phyloP scores from a whole-genome alignment of 2,113 vertebrate genomes.

The Saiga tatarica region DNA sequence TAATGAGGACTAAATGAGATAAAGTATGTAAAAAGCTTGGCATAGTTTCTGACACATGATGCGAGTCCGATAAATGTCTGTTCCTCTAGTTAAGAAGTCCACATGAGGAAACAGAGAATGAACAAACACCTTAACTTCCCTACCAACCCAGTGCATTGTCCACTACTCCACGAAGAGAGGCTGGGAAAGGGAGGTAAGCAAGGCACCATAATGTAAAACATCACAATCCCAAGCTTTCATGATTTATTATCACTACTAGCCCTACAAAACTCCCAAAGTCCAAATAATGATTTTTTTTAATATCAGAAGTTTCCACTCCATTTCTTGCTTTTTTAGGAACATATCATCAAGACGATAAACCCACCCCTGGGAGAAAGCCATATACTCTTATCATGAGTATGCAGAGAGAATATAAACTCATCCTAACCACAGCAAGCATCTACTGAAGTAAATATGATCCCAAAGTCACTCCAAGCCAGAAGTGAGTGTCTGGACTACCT shows the following conservation, averaged over 20 bases:
- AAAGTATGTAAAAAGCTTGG: not conserved
- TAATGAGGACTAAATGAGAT: not conserved
- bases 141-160: not conserved
- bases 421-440: not conserved
- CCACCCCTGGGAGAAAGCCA: not conserved
- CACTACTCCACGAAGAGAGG: not conserved
- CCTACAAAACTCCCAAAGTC: not conserved
- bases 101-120: not conserved
- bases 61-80: not conserved
- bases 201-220: not conserved
- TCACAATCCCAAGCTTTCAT: not conserved
- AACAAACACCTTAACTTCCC: not conserved
- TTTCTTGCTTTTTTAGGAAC: not conserved
- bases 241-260: not conserved
- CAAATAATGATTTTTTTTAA: not conserved
- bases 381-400: not conserved
- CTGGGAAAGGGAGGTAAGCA: not conserved
- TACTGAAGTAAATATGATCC: not conserved
- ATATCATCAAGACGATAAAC: not conserved
- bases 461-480: not conserved
- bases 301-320: not conserved
- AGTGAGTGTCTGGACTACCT: not conserved
- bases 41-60: not conserved
- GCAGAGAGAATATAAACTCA: slow-evolving; percentile 18
- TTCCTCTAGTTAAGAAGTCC: not conserved